phyloP scores from a whole-genome alignment of 2,888 invertebrate species.

The Epirrhoe alternata region DNA sequence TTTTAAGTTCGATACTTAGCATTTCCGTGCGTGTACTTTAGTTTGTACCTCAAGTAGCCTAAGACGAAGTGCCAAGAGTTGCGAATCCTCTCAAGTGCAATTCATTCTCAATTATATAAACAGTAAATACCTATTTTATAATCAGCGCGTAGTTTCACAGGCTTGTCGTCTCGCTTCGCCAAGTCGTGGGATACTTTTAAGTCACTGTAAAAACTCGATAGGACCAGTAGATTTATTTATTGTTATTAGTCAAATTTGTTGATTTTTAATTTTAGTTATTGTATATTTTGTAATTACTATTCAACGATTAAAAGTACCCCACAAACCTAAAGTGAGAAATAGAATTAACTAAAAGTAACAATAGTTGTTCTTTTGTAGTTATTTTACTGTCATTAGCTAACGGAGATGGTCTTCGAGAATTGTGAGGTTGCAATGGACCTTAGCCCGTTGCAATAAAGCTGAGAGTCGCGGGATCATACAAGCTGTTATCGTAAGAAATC shows the following conservation, averaged over 20 bases:
- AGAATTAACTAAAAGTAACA: slow-evolving; percentile 31
- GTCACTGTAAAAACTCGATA: slow-evolving; percentile 20
- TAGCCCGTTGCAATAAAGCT: slow-evolving; percentile 17
- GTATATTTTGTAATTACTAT: slow-evolving; percentile 13
- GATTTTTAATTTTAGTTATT: slow-evolving; percentile 12
- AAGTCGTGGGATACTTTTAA: slow-evolving; percentile 59
- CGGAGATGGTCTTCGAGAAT: slow-evolving; percentile 48
- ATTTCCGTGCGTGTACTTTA: slow-evolving; percentile 22
- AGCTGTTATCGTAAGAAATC: slow-evolving; percentile 38
- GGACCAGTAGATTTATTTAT: slow-evolving; percentile 19
- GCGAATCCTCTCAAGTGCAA: slow-evolving; percentile 76
- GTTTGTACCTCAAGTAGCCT: slow-evolving; percentile 61
- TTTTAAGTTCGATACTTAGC: neutral
- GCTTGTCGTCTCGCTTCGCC: slow-evolving; percentile 59
- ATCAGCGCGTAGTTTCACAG: slow-evolving; percentile 46
- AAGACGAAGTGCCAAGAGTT: slow-evolving; percentile 82
- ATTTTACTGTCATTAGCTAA: slow-evolving; percentile 67
- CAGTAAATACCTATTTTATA: slow-evolving; percentile 44
- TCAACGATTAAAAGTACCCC: slow-evolving; percentile 60
- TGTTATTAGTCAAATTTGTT: slow-evolving; percentile 31
- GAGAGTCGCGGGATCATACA: slow-evolving; percentile 5
- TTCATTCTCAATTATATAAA: slow-evolving; percentile 72
- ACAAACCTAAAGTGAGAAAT: slow-evolving; percentile 63
- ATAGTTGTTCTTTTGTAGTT: slow-evolving; percentile 75
- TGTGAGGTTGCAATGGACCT: slow-evolving; percentile 33